Evolutionary conservation across 2,888 invertebrate species (phyloP), one percentile per base, ranked within the genome.

Genomic region (Thyatira batis): DNA sequence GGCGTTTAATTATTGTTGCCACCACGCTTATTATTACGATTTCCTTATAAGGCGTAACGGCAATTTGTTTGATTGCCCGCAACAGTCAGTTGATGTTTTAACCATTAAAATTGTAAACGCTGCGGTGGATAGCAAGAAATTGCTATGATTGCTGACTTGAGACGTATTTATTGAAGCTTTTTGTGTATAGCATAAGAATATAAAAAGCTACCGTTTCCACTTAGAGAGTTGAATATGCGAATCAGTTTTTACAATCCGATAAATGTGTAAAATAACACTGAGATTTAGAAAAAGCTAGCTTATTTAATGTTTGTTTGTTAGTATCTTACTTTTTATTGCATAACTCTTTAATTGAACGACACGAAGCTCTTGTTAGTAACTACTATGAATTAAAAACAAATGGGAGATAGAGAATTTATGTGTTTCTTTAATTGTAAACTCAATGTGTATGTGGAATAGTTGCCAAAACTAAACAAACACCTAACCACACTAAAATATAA

Each of bases 11-110:
- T 80, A 79, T 81, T 80, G 78, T 76, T 82, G 81, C 80, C 86
- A 83, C 79, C 70, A 71, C 74, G 68, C 72, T 80, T 79, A 84
- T 83, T 84, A 84, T 83, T 84, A 77, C 83, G 76, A 83, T 87
- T 89, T 84, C 87, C 87, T 84, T 87, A 84, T 80, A 86, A 76
- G 82, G 78, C 66, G 77, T 76, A 82, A 78, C 79, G 71, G 84
- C 83, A 88, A 89, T 90, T 89, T 86, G 82, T 88, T 84, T 85
- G 84, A 89, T 85, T 87, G 78, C 85, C 73, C 71, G 78, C 85
- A 86, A 87, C 86, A 82, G 82, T 83, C 72, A 78, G 78, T 77
- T 77, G 81, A 88, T 86, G 87, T 83, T 86, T 84, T 77, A 85
- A 82, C 80, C 85, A 86, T 87, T 85, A 80, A 82, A 83, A 81